Evolutionary conservation across 1,140 invertebrate species (phyloP), one percentile per base, ranked within the genome.

Genomic region (Diprion similis): DNA sequence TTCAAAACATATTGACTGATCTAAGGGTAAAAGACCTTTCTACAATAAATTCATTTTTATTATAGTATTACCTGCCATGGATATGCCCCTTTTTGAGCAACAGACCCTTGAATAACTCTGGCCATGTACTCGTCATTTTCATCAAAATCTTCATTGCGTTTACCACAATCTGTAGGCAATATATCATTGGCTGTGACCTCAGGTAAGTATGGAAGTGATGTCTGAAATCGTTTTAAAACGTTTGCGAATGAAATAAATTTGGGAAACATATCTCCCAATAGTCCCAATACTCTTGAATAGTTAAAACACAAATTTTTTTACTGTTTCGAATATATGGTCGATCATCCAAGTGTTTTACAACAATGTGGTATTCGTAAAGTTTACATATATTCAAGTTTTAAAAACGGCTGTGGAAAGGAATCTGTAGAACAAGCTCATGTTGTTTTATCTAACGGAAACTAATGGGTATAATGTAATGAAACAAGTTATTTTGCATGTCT

Each of bases 51-150:
- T 37, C 24, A 69, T 72, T 48, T 51, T 70, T 67, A 15, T 78
- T 72, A 17, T 59, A 71, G 73, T 76, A 79, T 76, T 85, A 92
- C 93, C 88, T 95, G 94, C 94, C 95, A 96, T 2, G 95, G 95
- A 83, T 94, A 93, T n/a, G 91, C 89, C 15, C 92, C 93, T 59
- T 88, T 88, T 4, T 86, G 85, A 0, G 92, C 91, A 13, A 89
- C 76, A 17, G 86, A 89, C 11, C 92, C 91, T 68, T 86, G 80
- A 0, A 92, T 88, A 10, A 93, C 90, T 78, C 81, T 88, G 17
- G 76, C 89, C 80, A 86, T 89, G 74, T 80, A 84, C 24, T 86
- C 86, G 11, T 87, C 86, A 17, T 86, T 78, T 11, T 82, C 76
- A 8, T 78, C 73, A 68, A 90, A 88, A 77, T 89, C 87, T 70